Evolutionary conservation across 2,888 invertebrate genomes (phyloP), one percentile per base, ranked within the genome.

Genomic region (Agonum fuliginosum): DNA sequence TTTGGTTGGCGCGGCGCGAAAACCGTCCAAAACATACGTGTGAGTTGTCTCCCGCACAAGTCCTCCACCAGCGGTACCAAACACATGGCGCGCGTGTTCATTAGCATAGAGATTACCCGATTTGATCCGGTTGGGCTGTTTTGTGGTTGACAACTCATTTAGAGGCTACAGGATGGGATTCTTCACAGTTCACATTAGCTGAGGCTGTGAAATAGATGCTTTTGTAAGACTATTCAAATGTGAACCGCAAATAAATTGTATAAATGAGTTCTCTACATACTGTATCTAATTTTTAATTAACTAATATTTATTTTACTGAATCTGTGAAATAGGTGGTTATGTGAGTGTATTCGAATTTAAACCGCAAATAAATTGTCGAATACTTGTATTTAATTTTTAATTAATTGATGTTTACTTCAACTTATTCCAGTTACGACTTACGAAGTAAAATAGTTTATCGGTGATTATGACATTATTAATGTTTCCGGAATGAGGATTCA

Each of bases 101-200:
- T 74, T 74, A 65, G 62, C 74, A 74, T 74, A 74, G 14, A 74
- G 74, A 74, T 74, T 74, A 74, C 74, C 22, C 46, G 74, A 71
- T 74, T 74, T 74, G 43, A 74, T 74, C 17, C 34, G 58, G 58
- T 62, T 62, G 58, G 54, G 19, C 30, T 62, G 58, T 30, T 54
- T 46, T 46, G 74, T 48, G 74, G 74, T 74, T 74, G 74, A 74
- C 74, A 62, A 24, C 74, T 74, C 30, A 74, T 74, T 65, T 65
- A 30, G 51, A 54, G 20, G 12, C 54, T 10, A 20, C 6, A 54
- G n/a, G n/a, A 54, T 24, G 8, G 19, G 20, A 17, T 72, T 72
- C 30, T 72, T 51, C 51, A 54, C 51, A 54, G 51, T 19, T 20
- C 58, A 12, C n/a, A n/a, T n/a, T n/a, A n/a, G n/a, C n/a, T n/a